Percentiles rank a stretch among this genome's conserved stretches.
phyloP scores from a whole-genome alignment of 2,797 vertebrate genomes.

The Buphagus erythrorhynchus region DNA sequence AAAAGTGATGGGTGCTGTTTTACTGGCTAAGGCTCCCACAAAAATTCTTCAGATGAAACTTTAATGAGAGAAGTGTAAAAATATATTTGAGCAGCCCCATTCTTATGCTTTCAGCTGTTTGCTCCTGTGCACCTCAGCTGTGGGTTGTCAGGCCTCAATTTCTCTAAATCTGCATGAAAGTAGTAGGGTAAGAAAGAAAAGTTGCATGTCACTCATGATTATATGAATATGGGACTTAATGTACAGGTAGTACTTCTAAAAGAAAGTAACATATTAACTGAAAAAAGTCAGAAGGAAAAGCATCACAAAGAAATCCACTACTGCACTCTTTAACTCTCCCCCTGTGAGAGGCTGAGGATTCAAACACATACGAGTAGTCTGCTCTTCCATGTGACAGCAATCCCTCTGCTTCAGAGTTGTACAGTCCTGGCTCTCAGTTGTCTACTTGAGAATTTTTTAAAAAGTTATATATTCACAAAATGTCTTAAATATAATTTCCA shows the following conservation, averaged over 20 bases:
- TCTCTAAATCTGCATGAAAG: conserved; percentile 22
- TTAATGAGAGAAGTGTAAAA: conserved; percentile 49
- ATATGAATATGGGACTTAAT: conserved; percentile 7
- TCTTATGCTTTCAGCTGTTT: background rate
- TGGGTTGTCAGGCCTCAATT: background rate
- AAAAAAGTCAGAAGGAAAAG: background rate
- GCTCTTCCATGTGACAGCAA: background rate
- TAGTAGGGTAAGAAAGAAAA: conserved; percentile 6
- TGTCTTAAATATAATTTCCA: background rate
- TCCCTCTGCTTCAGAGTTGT: background rate
- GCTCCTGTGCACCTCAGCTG: background rate
- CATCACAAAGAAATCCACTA: conserved; percentile 22
- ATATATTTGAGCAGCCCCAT: background rate
- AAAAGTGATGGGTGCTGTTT: background rate
- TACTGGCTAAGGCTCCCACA: conserved; percentile 18
- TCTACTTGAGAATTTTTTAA: background rate
- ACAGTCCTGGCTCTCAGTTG: background rate
- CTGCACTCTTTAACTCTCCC: conserved; percentile 33
- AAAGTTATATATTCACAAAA: conserved; percentile 7
- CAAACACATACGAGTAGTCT: background rate
- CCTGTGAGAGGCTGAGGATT: background rate
- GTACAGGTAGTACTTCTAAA: conserved; percentile 5
- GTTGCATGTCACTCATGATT: background rate
- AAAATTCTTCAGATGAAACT: conserved; percentile 60
- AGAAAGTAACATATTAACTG: conserved; percentile 38